phyloP scores from a whole-genome alignment of 1,140 invertebrate genomes.

The Pissodes strobi region DNA sequence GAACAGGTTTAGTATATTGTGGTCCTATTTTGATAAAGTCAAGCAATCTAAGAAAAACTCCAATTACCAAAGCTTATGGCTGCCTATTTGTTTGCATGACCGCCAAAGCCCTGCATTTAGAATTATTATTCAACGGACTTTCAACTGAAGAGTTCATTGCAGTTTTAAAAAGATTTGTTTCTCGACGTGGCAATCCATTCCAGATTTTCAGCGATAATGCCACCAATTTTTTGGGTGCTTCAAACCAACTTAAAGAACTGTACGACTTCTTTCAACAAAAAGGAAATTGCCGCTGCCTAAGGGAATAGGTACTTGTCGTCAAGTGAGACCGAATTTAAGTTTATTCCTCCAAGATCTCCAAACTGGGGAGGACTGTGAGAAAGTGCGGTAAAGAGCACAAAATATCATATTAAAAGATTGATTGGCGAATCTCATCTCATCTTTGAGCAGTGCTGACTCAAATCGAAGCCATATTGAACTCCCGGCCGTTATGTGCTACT shows the following conservation, averaged over 20 bases:
- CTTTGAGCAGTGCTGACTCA: conserved; percentile 36
- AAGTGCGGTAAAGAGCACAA: conserved; percentile 41
- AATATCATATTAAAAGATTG: conserved; percentile 43
- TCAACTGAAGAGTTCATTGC: conserved; percentile 52
- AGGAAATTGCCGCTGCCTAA: background rate
- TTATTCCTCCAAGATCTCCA: conserved; percentile 41
- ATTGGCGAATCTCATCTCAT: conserved; percentile 42
- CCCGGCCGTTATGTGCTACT: conserved; percentile 46
- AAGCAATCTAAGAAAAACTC: background rate
- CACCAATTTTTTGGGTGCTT: conserved; percentile 19
- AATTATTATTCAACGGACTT: conserved; percentile 50
- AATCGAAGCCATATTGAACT: conserved; percentile 47
- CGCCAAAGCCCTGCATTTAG: conserved; percentile 56
- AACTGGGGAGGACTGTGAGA: conserved; percentile 45
- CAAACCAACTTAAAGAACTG: conserved; percentile 11
- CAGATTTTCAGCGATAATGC: conserved; percentile 28
- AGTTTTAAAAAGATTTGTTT: conserved; percentile 54
- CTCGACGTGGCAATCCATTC: conserved; percentile 42
- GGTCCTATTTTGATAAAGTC: conserved; percentile 19
- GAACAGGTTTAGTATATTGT: conserved; percentile 24
- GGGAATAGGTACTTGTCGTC: background rate
- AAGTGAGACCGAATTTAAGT: conserved; percentile 37
- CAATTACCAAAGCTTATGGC: conserved; percentile 48
- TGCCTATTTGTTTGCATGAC: conserved; percentile 53
- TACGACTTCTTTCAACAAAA: conserved; percentile 16